These are phyloP conservation scores for Strongylocentrotus purpuratus DNA, from an alignment of 35 echinoderm and acorn worm genomes.

Conservation along the genomic window DNA sequence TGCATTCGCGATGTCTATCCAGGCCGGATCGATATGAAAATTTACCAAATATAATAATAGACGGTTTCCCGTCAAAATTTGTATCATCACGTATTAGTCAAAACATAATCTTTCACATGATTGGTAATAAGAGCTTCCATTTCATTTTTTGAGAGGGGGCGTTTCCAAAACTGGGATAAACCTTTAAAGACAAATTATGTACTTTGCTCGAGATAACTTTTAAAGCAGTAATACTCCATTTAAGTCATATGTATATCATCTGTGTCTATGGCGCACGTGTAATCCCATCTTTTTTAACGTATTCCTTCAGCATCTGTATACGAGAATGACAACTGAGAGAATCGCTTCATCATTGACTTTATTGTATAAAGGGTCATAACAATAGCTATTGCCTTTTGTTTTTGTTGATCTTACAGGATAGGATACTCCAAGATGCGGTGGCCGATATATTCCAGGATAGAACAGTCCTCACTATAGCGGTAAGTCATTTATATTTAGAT, in stretches of 20 bases:
- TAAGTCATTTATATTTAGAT: slow-evolving; percentile 39
- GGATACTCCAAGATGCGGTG: slow-evolving; percentile 72
- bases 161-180: too few relatives aligned
- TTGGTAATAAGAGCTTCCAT: too few relatives aligned
- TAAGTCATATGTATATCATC: background rate
- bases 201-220: background rate
- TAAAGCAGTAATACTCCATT: background rate
- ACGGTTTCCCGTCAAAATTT: too few relatives aligned
- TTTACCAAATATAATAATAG: too few relatives aligned
- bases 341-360: background rate
- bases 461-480: slow-evolving; percentile 87
- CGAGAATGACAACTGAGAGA: background rate
- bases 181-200: background rate
- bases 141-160: too few relatives aligned
- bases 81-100: too few relatives aligned
- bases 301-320: background rate
- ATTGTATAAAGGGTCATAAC: background rate
- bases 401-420: slow-evolving; percentile 60
- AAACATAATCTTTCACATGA: too few relatives aligned
- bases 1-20: too few relatives aligned
- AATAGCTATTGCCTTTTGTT: background rate
- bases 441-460: slow-evolving; percentile 70
- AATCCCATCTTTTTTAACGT: background rate
- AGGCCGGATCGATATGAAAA: too few relatives aligned
- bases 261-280: background rate